phyloP scores from a whole-genome alignment of 2,113 vertebrate genomes.

The Marcusenius ussheri region DNA sequence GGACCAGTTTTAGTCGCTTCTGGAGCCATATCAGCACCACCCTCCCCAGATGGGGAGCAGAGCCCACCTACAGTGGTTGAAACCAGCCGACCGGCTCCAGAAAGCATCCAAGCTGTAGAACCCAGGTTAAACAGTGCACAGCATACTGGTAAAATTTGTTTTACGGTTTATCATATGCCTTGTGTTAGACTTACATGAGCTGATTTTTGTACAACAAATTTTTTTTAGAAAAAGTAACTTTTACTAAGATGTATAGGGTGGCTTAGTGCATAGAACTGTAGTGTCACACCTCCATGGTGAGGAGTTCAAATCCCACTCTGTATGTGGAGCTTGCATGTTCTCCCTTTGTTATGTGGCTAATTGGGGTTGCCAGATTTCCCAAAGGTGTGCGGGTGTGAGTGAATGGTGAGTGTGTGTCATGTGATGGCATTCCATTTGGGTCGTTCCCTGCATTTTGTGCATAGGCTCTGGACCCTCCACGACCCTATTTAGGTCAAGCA shows the following conservation, averaged over 20 bases:
- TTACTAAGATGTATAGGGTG: background rate
- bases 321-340: background rate
- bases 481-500: no score
- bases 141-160: conserved; percentile 33
- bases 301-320: background rate
- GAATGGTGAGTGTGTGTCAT: no score
- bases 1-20: background rate
- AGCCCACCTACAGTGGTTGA: conserved; percentile 27
- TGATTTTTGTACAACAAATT: background rate
- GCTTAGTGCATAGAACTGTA: background rate
- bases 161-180: background rate
- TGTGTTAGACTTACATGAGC: background rate
- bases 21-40: conserved; percentile 27
- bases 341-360: background rate
- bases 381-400: no score
- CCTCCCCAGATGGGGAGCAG: conserved; percentile 19
- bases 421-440: no score
- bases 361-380: no score
- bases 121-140: conserved; percentile 7
- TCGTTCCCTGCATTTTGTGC: no score
- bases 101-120: conserved; percentile 26
- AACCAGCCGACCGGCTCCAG: conserved; percentile 26
- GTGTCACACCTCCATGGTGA: background rate
- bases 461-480: no score
- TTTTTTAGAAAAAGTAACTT: background rate